phyloP scores from a whole-genome alignment of 2,888 invertebrate genomes.

The Spialia ferax region DNA sequence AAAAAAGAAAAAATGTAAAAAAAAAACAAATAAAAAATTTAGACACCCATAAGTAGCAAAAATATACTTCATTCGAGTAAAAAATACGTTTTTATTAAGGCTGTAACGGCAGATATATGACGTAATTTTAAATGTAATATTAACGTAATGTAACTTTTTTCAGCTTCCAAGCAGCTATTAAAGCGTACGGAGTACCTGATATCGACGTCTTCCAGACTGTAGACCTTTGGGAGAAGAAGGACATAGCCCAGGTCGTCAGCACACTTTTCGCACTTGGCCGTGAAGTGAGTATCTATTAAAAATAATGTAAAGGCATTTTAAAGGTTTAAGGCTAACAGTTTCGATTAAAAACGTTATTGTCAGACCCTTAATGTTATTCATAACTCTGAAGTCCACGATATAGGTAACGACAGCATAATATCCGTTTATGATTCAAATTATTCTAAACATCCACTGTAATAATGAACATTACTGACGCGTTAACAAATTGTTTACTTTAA shows the following conservation, averaged over 20 bases:
- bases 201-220: slow-evolving; percentile 98
- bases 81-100: not conserved
- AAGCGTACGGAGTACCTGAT: slow-evolving; percentile 95
- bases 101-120: not conserved
- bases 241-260: slow-evolving; percentile 94
- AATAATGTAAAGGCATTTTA: not conserved
- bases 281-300: slow-evolving; percentile 87
- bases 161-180: slow-evolving; percentile 94
- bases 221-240: slow-evolving; percentile 98
- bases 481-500: slow-evolving; percentile 69
- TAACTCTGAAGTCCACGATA: not conserved
- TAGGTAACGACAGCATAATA: slow-evolving; percentile 11
- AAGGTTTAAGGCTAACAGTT: slow-evolving; percentile 40
- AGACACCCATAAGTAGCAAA: no score
- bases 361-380: not conserved
- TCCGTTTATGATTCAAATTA: slow-evolving; percentile 46
- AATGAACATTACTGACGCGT: slow-evolving; percentile 56
- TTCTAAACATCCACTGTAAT: slow-evolving; percentile 49
- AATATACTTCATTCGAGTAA: no score
- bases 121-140: not conserved
- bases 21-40: not conserved
- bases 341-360: not conserved
- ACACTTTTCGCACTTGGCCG: slow-evolving; percentile 95
- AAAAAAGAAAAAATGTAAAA: not conserved
- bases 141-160: slow-evolving; percentile 40